Conservation (phyloP, 2,797 vertebrate species). For the Anas acuta region DNA sequence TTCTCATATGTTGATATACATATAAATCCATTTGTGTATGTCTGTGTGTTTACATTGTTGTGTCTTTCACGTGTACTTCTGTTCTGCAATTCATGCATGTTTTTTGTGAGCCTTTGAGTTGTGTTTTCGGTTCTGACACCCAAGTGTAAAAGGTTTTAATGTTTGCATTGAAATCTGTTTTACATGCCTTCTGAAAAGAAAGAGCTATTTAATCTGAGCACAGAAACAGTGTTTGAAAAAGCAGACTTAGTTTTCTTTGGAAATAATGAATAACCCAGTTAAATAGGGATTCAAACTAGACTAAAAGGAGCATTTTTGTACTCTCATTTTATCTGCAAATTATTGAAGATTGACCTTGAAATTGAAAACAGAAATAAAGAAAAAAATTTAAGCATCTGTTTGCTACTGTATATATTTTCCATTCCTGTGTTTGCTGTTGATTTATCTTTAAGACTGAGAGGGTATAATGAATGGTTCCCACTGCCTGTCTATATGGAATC, state of each 20-base stretch:
- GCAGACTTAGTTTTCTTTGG: not conserved
- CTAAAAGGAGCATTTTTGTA: not conserved
- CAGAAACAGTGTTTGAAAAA: slow-evolving; percentile 9
- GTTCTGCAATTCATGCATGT: not conserved
- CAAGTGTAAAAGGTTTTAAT: not conserved
- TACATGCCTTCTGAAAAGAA: slow-evolving; percentile 1
- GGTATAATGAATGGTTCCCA: not conserved
- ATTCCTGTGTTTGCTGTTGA: not conserved
- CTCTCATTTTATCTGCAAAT: not conserved
- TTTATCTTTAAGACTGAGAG: not conserved
- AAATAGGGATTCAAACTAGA: not conserved
- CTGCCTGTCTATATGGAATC: not conserved
- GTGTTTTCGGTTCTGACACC: not conserved
- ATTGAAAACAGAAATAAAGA: slow-evolving; percentile 33
- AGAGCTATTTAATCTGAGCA: not conserved
- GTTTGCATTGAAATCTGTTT: not conserved
- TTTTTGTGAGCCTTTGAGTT: not conserved
- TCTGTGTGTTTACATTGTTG: not conserved
- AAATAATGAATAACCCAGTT: not conserved
- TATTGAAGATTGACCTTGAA: not conserved
- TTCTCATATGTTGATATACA: not conserved
- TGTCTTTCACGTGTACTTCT: not conserved
- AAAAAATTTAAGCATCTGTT: not conserved
- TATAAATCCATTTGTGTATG: not conserved
- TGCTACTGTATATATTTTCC: not conserved